Conservation (phyloP, 2,888 invertebrate species). For the Dascillus cervinus region DNA sequence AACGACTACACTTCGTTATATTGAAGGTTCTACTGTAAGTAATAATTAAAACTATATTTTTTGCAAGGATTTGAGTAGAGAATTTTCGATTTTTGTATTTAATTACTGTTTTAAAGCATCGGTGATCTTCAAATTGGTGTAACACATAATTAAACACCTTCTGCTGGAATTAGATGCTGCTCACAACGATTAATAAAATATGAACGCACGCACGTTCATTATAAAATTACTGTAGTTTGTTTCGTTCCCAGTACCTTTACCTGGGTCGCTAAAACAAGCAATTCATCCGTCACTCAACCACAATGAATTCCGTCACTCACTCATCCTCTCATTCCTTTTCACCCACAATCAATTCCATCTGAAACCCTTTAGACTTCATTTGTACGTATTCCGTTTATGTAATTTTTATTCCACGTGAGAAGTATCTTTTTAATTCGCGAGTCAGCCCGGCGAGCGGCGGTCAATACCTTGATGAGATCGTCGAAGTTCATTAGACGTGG, state of each 20-base stretch:
- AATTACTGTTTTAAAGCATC: too few species aligned
- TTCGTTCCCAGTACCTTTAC: conserved; percentile 17
- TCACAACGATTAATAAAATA: too few species aligned
- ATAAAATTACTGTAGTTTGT: too few species aligned
- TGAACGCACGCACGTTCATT: too few species aligned
- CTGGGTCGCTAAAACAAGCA: conserved; percentile 33
- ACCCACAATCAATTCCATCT: conserved; percentile 24
- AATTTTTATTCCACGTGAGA: conserved; percentile 23
- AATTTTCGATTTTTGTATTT: too few species aligned
- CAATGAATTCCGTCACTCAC: conserved; percentile 41
- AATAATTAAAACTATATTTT: too few species aligned
- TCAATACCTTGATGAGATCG: conserved; percentile 27
- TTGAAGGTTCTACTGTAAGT: too few species aligned
- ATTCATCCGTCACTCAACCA: conserved; percentile 38
- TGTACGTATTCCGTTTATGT: conserved; percentile 34
- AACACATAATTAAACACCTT: too few species aligned
- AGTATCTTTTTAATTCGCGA: conserved; percentile 15
- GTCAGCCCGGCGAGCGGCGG: conserved; percentile 25
- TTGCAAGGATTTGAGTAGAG: too few species aligned
- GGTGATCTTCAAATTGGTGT: too few species aligned
- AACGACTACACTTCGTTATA: too few species aligned
- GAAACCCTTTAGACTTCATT: conserved; percentile 26
- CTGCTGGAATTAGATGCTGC: too few species aligned
- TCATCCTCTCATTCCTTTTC: conserved; percentile 23
- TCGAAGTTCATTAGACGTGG: conserved; percentile 41